These are phyloP conservation scores for Phalacrocorax aristotelis DNA, from an alignment of 2,113 vertebrate genomes.

Conservation along the genomic window DNA sequence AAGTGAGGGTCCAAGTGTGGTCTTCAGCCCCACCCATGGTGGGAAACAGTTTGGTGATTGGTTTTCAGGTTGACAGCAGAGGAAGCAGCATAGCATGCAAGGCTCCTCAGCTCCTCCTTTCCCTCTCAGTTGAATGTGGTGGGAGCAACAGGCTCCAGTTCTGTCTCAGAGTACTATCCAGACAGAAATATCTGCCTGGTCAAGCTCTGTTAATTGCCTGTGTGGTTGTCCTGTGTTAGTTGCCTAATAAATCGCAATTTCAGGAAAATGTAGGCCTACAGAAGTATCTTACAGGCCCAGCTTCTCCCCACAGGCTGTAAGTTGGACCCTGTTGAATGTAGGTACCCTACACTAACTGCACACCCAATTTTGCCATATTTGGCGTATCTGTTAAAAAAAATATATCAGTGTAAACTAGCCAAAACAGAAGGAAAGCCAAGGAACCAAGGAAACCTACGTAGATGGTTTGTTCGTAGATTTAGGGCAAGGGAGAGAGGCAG, in stretches of 20 bases:
- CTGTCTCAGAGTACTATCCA: not conserved
- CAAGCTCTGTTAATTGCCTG: not conserved
- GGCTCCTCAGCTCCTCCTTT: not conserved
- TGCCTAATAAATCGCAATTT: not conserved
- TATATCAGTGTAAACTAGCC: not conserved
- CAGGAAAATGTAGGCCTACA: not conserved
- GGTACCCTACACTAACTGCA: not conserved
- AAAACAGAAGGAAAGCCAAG: not conserved
- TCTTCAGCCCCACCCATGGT: not conserved
- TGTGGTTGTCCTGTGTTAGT: not conserved
- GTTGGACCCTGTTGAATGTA: not conserved
- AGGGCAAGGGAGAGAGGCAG: not conserved
- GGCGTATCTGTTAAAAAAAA: not conserved
- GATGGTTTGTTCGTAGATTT: not conserved
- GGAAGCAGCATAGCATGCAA: not conserved
- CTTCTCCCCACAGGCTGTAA: not conserved
- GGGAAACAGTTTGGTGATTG: not conserved
- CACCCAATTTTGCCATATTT: not conserved
- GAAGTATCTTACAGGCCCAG: not conserved
- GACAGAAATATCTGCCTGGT: not conserved
- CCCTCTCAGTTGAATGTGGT: not conserved
- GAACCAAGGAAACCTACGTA: not conserved
- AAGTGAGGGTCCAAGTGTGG: not conserved
- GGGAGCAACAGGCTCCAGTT: not conserved
- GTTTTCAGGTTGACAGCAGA: not conserved